These are phyloP conservation scores for Poecilobothrus nobilitatus DNA, from an alignment of 2,888 invertebrate genomes.

Conservation along the genomic window DNA sequence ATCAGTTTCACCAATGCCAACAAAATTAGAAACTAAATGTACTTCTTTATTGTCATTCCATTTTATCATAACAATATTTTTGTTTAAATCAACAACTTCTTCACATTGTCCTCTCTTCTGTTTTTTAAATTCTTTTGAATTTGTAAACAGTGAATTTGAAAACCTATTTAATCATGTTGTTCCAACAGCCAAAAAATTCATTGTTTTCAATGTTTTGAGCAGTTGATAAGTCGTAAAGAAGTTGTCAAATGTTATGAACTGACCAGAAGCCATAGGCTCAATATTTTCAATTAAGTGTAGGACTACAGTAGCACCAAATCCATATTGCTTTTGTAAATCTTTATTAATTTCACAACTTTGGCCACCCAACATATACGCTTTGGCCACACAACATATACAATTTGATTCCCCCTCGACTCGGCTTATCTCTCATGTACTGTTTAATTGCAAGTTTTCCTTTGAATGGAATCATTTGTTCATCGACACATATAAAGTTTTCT, in stretches of 20 bases:
- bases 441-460: not conserved
- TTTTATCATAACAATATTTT: slow-evolving; percentile 13
- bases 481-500: too few species aligned
- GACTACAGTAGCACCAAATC: slow-evolving; percentile 10
- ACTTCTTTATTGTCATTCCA: slow-evolving; percentile 17
- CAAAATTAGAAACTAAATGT: slow-evolving; percentile 19
- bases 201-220: not conserved
- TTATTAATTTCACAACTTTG: slow-evolving; percentile 11
- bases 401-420: slow-evolving; percentile 14
- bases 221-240: slow-evolving; percentile 11
- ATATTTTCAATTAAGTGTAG: slow-evolving; percentile 10
- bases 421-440: slow-evolving; percentile 9
- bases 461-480: not conserved
- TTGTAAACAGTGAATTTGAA: not conserved
- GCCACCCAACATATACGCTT: slow-evolving; percentile 13
- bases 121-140: slow-evolving; percentile 14
- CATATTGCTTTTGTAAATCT: too few species aligned
- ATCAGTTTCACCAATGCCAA: slow-evolving; percentile 15
- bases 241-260: slow-evolving; percentile 12
- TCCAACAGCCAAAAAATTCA: not conserved
- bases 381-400: slow-evolving; percentile 15
- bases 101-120: slow-evolving; percentile 15
- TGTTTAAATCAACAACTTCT: slow-evolving; percentile 10
- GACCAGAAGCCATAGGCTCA: slow-evolving; percentile 1
- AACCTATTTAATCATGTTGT: slow-evolving; percentile 7